These are phyloP conservation scores for Aphrophora alni DNA, from an alignment of 2,888 invertebrate species.

Conservation along the genomic window DNA sequence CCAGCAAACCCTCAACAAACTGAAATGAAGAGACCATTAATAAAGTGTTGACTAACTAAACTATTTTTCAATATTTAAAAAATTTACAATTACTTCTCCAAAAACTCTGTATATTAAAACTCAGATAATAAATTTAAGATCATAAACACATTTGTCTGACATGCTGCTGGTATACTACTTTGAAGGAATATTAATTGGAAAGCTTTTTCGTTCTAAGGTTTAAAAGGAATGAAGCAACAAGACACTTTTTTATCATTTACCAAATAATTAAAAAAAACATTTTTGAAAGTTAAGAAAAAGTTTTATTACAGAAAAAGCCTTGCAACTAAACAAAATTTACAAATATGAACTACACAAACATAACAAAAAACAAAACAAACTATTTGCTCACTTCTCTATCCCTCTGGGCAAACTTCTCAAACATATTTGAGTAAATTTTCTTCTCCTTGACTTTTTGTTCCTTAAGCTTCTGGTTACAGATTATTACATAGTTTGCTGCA, in stretches of 20 bases:
- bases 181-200: background rate
- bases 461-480: conserved; percentile 76
- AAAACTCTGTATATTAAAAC: no score
- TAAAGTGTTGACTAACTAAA: no score
- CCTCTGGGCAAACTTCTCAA: conserved; percentile 86
- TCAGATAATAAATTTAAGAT: no score
- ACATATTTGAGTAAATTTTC: conserved; percentile 92
- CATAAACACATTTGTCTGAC: no score
- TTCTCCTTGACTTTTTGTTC: conserved; percentile 82
- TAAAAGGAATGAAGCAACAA: background rate
- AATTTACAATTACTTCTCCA: no score
- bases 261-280: background rate
- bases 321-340: background rate
- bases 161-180: background rate
- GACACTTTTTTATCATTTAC: no score
- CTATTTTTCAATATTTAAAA: no score
- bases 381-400: conserved; percentile 71
- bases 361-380: conserved; percentile 37
- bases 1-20: no score
- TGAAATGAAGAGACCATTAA: no score
- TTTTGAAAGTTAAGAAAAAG: conserved; percentile 10
- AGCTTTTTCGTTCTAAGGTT: background rate
- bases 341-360: background rate
- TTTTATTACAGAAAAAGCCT: conserved; percentile 28
- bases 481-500: conserved; percentile 76